Percentiles rank a stretch among this genome's conserved stretches.
phyloP scores from a whole-genome alignment of 2,797 vertebrate species.

The Mormyrops attenuatus region DNA sequence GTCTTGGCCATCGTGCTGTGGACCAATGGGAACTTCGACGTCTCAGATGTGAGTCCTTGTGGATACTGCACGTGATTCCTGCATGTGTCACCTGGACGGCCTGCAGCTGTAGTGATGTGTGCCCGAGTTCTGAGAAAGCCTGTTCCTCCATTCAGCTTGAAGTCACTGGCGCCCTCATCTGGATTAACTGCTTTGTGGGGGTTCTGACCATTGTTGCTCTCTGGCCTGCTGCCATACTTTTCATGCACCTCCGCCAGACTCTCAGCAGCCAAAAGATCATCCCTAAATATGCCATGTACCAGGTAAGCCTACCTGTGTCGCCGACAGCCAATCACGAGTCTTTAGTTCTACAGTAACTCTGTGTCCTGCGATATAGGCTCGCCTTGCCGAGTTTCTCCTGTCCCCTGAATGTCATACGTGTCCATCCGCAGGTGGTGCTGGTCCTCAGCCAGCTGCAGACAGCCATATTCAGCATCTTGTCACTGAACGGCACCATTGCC shows the following conservation, averaged over 20 bases:
- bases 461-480: constrained; percentile 73
- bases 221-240: constrained; percentile 80
- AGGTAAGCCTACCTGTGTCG: constrained; percentile 61
- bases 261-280: constrained; percentile 66
- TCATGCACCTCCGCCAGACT: constrained; percentile 63
- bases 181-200: constrained; percentile 70
- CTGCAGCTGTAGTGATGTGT: neutral
- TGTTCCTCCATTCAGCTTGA: constrained; percentile 53
- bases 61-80: neutral
- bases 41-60: constrained; percentile 61
- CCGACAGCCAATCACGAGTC: neutral
- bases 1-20: constrained; percentile 72
- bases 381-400: neutral
- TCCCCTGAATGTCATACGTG: neutral
- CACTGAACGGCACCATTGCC: constrained; percentile 62
- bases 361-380: neutral
- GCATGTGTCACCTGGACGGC: neutral
- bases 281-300: constrained; percentile 79
- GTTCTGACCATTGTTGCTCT: constrained; percentile 72
- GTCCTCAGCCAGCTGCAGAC: constrained; percentile 79
- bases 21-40: constrained; percentile 72
- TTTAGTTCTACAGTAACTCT: neutral
- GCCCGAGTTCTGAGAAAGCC: neutral
- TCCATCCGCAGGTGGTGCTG: constrained; percentile 63
- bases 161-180: constrained; percentile 64